Base-by-base conservation (phyloP, 2,797 vertebrate species). In the Numenius phaeopus region DNA sequence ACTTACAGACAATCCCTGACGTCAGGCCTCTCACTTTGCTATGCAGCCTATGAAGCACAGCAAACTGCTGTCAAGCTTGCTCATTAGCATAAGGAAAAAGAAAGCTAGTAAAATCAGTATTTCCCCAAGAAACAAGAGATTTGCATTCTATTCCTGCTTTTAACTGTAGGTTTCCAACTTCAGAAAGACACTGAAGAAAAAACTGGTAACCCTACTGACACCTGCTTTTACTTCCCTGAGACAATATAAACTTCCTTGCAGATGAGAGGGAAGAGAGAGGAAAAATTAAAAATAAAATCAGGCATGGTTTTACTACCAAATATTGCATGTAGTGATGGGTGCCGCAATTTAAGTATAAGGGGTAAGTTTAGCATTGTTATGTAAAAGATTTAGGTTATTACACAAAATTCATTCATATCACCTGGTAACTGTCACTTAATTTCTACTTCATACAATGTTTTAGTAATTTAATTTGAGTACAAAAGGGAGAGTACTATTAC, bases 201-300 rank as follows among this genome's bases (percentile, higher is more conserved):
- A 59, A n/a, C 23, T 3, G 0, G 30, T 37, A 65, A 78, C 16
- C 3, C 19, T 65, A 64, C 5, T 18, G 29, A 79, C 50, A 69
- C 3, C 24, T 84, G 10, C 14, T 73, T 87, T 62, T 58, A 50
- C 20, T 71, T 59, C 47, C 26, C 47, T 42, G 19, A 83, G 8
- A 85, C 8, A 49, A 83, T 9, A 77, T 6, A 67, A 77, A 11
- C 14, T 27, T 65, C 16, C 44, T 15, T 26, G 16, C 18, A 47
- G 23, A 70, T 7, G 3, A 59, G 3, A 44, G 8, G 4, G 8
- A 0, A 66, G 8, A 11, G 1, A 21, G 10, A 26, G 1, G 2
- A 9, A 30, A 46, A 32, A 11, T n/a, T 4, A 46, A 42, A 34
- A 32, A 17, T 6, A 70, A 47, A 11, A 14, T 24, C 18, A 34